phyloP scores from a whole-genome alignment of 1,140 invertebrate species.

The Drosophila serrata region DNA sequence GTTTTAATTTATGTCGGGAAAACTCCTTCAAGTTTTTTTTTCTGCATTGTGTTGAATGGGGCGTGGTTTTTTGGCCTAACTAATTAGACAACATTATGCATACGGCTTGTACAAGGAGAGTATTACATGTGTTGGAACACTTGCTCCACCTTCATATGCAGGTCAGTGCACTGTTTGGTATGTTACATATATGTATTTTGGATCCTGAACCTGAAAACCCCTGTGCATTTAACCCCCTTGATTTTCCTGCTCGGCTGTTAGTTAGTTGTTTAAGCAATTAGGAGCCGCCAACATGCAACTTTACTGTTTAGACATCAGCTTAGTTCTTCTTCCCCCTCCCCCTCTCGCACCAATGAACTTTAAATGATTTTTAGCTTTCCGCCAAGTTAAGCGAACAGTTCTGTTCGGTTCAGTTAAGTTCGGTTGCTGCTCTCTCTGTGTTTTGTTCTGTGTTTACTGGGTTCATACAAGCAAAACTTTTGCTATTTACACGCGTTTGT shows the following conservation, averaged over 20 bases:
- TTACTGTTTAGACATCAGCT: conserved; percentile 44
- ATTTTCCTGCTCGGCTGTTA: conserved; percentile 55
- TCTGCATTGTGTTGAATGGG: not conserved
- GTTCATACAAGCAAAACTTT: conserved; percentile 67
- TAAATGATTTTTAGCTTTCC: conserved; percentile 74
- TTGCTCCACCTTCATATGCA: conserved; percentile 27
- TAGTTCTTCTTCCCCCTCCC: not conserved
- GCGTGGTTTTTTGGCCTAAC: conserved; percentile 27
- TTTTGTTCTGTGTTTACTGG: conserved; percentile 27
- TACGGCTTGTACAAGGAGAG: not conserved
- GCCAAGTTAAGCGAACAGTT: conserved; percentile 62
- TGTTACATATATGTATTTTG: not conserved
- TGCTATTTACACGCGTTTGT: conserved; percentile 76
- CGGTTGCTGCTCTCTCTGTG: conserved; percentile 10
- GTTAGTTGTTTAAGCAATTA: conserved; percentile 76
- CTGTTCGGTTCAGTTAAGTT: conserved; percentile 28
- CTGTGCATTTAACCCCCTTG: not conserved
- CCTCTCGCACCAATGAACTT: conserved; percentile 42
- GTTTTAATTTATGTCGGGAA: conserved; percentile 8
- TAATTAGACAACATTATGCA: conserved; percentile 50
- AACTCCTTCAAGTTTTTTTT: not conserved
- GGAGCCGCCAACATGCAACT: conserved; percentile 64
- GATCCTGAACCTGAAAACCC: conserved; percentile 14
- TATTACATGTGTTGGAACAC: conserved; percentile 23
- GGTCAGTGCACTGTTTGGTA: conserved; percentile 30